phyloP scores from a whole-genome alignment of 92 coral and sea anemone species.

The Zoanthus sansibaricus region DNA sequence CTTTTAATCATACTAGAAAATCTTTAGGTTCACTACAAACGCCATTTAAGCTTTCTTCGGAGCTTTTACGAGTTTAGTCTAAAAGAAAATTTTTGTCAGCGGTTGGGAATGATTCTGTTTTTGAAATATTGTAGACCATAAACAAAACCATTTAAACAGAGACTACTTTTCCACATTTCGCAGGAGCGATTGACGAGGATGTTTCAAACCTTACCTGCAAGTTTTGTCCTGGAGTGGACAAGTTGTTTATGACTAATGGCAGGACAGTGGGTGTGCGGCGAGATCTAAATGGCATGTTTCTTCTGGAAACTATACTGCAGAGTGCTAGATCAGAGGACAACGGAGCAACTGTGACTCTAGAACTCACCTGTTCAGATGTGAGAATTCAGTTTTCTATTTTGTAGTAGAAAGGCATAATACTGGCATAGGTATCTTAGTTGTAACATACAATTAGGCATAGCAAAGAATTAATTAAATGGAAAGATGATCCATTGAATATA shows the following conservation, averaged over 20 bases:
- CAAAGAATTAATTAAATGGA: too few relatives aligned
- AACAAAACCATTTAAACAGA: not conserved
- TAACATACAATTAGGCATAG: too few relatives aligned
- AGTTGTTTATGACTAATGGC: conserved; percentile 86
- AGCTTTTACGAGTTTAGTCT: not conserved
- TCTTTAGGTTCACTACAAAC: too few relatives aligned
- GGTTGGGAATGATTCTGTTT: not conserved
- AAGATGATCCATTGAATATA: too few relatives aligned
- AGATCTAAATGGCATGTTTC: conserved; percentile 95
- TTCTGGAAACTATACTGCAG: conserved; percentile 90
- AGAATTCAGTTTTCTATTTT: conserved; percentile 35
- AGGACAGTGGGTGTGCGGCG: conserved; percentile 85
- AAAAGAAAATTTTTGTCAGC: not conserved
- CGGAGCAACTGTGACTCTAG: conserved; percentile 73
- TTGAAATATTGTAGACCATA: not conserved
- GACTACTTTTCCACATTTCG: not conserved
- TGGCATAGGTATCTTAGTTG: too few relatives aligned
- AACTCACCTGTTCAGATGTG: conserved; percentile 90
- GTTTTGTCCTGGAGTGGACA: conserved; percentile 93
- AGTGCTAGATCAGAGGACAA: conserved; percentile 74
- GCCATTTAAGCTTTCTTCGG: too few relatives aligned
- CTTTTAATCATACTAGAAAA: too few relatives aligned
- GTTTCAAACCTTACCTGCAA: conserved; percentile 69
- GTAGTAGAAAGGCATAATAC: too few relatives aligned
- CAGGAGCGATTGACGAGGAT: conserved; percentile 54